Conservation (phyloP, 2,797 vertebrate species). For the Parambassis ranga region DNA sequence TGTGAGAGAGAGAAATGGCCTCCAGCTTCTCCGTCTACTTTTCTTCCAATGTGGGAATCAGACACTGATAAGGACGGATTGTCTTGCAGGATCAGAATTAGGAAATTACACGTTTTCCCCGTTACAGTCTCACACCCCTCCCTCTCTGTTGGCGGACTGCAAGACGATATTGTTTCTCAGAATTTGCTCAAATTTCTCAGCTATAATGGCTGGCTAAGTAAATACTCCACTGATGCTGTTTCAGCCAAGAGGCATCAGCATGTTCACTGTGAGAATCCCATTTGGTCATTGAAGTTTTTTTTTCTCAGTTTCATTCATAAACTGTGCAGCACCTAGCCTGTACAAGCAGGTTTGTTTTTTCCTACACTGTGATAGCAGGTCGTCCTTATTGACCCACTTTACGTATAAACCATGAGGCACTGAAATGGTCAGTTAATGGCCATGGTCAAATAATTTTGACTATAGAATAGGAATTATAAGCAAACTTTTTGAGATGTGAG, state of each 20-base stretch:
- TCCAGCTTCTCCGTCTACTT: conserved; percentile 60
- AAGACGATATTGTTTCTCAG: conserved; percentile 60
- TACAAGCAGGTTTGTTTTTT: too few relatives aligned
- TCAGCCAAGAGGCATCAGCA: conserved; percentile 3
- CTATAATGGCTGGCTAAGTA: conserved; percentile 43
- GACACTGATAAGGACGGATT: conserved; percentile 78
- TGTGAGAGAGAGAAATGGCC: conserved; percentile 37
- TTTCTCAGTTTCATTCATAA: not conserved
- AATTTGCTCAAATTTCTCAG: conserved; percentile 51
- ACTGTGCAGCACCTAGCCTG: too few relatives aligned
- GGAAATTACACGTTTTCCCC: conserved; percentile 66
- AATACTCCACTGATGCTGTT: conserved; percentile 41
- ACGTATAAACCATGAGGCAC: too few relatives aligned
- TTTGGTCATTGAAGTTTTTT: not conserved
- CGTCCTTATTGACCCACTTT: too few relatives aligned
- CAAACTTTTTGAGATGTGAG: conserved; percentile 8
- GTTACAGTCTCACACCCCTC: conserved; percentile 5
- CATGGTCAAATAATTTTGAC: too few relatives aligned
- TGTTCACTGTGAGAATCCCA: not conserved
- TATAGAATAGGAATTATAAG: too few relatives aligned
- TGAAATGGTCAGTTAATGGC: too few relatives aligned
- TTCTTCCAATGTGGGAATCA: conserved; percentile 66
- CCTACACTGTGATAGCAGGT: too few relatives aligned
- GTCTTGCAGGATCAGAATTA: conserved; percentile 73
- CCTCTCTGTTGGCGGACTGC: conserved; percentile 11